Conservation (phyloP, 2,797 vertebrate genomes). For the Lepus townsendii region DNA sequence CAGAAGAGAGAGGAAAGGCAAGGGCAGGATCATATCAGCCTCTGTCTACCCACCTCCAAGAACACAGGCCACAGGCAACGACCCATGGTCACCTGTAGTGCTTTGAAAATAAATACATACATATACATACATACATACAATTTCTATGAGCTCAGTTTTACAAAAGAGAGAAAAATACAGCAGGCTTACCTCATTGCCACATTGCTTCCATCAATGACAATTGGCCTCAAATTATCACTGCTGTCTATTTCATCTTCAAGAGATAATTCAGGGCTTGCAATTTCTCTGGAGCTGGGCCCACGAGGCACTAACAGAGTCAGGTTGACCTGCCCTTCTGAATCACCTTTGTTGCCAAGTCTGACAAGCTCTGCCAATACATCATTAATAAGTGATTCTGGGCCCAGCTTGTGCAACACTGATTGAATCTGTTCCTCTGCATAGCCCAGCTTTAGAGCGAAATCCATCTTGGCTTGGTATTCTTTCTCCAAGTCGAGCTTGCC, state of each 20-base stretch:
- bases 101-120: slow-evolving; percentile 47
- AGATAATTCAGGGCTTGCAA: slow-evolving; percentile 94
- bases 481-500: slow-evolving; percentile 92
- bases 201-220: slow-evolving; percentile 99
- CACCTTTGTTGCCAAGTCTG: slow-evolving; percentile 96
- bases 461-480: slow-evolving; percentile 98
- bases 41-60: background rate
- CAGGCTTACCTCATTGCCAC: slow-evolving; percentile 97
- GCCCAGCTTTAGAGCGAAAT: slow-evolving; percentile 98
- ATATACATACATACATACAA: background rate
- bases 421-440: slow-evolving; percentile 98
- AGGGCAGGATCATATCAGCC: background rate
- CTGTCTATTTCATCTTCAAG: slow-evolving; percentile 96
- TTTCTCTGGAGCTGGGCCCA: slow-evolving; percentile 92
- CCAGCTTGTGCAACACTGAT: slow-evolving; percentile 96
- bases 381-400: slow-evolving; percentile 96
- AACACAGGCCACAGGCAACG: slow-evolving; percentile 17
- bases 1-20: slow-evolving; percentile 54
- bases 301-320: slow-evolving; percentile 88
- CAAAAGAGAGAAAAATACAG: slow-evolving; percentile 29
- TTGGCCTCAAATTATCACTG: slow-evolving; percentile 96
- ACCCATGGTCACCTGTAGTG: background rate
- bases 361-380: slow-evolving; percentile 98
- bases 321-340: slow-evolving; percentile 92
- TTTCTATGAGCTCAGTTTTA: slow-evolving; percentile 42